These are phyloP conservation scores for Microplitis deprimator DNA, from an alignment of 2,888 invertebrate species.

Conservation along the genomic window DNA sequence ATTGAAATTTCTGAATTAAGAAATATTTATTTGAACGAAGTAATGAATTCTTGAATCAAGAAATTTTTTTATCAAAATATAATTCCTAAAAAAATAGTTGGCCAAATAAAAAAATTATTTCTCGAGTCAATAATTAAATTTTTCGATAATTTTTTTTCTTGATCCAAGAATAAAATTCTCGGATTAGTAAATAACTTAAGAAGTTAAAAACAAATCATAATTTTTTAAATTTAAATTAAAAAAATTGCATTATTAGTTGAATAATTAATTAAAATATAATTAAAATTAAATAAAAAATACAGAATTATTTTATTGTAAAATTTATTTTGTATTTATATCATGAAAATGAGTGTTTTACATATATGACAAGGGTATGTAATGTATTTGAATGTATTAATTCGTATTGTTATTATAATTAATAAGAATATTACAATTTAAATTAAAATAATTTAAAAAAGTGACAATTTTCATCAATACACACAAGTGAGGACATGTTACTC, in stretches of 20 bases:
- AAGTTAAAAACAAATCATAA: too few relatives aligned
- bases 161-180: too few relatives aligned
- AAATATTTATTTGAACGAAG: too few relatives aligned
- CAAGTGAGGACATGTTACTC: background rate
- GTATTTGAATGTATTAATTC: constrained; percentile 32
- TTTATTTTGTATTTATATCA: constrained; percentile 49
- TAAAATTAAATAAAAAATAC: background rate
- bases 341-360: constrained; percentile 64
- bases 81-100: too few relatives aligned
- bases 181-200: too few relatives aligned
- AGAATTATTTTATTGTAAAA: constrained; percentile 45
- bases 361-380: constrained; percentile 59
- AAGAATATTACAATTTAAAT: background rate
- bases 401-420: background rate
- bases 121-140: too few relatives aligned
- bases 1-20: too few relatives aligned
- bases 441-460: background rate
- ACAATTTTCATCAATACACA: background rate
- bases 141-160: too few relatives aligned
- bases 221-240: background rate
- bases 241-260: background rate
- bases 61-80: too few relatives aligned
- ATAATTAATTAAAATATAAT: background rate
- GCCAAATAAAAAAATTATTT: too few relatives aligned
- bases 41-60: too few relatives aligned